Evolutionary conservation across 2,888 invertebrate genomes (phyloP), one percentile per base, ranked within the genome.

Genomic region (Cacoxenus indagator): DNA sequence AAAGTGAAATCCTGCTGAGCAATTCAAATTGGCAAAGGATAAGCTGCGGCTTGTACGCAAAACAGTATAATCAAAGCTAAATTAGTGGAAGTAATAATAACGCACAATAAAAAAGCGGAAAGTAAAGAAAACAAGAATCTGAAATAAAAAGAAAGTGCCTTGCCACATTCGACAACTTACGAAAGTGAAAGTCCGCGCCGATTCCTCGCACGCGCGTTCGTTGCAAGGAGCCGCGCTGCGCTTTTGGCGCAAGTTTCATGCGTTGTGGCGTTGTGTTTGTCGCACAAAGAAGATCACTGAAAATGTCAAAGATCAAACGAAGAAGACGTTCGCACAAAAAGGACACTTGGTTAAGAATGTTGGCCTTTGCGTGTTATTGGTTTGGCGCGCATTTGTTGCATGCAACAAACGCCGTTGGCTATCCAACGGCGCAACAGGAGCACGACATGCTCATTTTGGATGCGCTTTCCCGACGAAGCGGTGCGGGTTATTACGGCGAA

Each of bases 361-460:
- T 69, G n/a, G 43, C 27, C 27, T 51, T 73, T 1, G 22, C 24
- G 1, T 62, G 45, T 70, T 8, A 54, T 37, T 2, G 24, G 46
- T 71, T 55, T 67, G 69, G 48, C 64, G 70, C 3, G 57, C 65
- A 17, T 61, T 71, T 54, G 6, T 4, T 45, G 45, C 24, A 9
- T 3, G 4, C 43, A 14, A 24, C 43, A 24, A 67, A 48, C 57
- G 14, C 54, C 65, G 59, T 65, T 78, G 82, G 84, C 62, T 84
- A 85, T 72, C 88, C 88, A 55, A 85, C 82, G 6, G 78, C 86
- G 2, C 90, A 92, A 75, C 94, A 94, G 82, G 93, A 94, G 73
- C 93, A 95, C 81, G 94, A 94, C 77, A 90, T 94, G 72, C 88
- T 94, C 73, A 88, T 94, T 57, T 87, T 95, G 80, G 94, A 94